Base-by-base conservation (phyloP, 2,113 vertebrate species). In the Thalassoma bifasciatum region DNA sequence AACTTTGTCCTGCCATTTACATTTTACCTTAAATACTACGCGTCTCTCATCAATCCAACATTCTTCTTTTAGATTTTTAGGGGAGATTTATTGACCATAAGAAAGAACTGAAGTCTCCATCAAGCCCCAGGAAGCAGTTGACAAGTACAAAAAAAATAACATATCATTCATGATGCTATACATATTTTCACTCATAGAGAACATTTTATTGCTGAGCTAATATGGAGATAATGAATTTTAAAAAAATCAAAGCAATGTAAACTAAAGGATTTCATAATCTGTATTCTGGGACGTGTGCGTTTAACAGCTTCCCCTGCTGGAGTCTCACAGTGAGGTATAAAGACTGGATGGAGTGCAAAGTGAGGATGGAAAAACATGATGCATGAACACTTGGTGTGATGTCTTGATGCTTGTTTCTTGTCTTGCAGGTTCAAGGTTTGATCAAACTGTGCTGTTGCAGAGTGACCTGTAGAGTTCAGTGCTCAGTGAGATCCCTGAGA, bases 391-490 rank as follows among this genome's bases (percentile, higher is more conserved):
- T 46, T 7, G 23, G 65, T 66, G 37, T 34, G 9, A 34, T 10
- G 40, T 40, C 19, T 16, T 50, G n/a, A 53, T 16, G 44, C 42
- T 58, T 30, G 30, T 30, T 30, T 30, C 6, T 30, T 50, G 53
- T 38, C 26, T 40, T 47, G 12, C 42, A 16, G 49, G 42, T 36
- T 92, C 78, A 92, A 36, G 75, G 82, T 21, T 87, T 11, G 0
- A 72, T 66, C 9, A 24, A 2, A 24, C 81, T 1, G n/a, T 74
- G 59, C 81, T 80, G 46, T 93, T 91, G 75, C 97, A 98, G 26
- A 95, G 91, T 0, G 72, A 78, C 17, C 23, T 82, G 86, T 99
- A 96, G 61, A 89, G 82, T 30, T 96, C 93, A 23, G 90, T 84
- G 72, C 54, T 94, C 38, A 96, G 13, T 0, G 92, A 67, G 36